A percentile compares a stretch with the other conserved stretches of the same genome.
Conservation (phyloP, 2,113 vertebrate genomes). For the Cheilinus undulatus region DNA sequence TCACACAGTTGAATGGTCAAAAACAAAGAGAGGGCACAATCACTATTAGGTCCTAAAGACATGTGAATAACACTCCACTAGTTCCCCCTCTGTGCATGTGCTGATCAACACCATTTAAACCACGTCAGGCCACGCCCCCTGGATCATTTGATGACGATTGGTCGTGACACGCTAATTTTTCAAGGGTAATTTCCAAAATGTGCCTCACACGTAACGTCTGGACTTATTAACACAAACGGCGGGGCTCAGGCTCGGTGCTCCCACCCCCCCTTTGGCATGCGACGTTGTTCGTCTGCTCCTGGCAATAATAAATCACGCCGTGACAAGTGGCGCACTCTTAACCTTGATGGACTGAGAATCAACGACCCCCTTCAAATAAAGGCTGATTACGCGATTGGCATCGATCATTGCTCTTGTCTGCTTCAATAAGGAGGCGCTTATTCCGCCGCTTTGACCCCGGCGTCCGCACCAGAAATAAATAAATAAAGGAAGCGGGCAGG, state of each 20-base stretch:
- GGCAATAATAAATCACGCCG: conserved; percentile 82
- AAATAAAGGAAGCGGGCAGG: conserved; percentile 16
- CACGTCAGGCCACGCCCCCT: conserved; percentile 55
- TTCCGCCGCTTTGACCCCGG: conserved; percentile 59
- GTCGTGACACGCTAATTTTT: conserved; percentile 79
- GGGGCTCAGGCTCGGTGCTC: conserved; percentile 21
- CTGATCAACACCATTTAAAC: conserved; percentile 59
- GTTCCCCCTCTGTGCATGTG: conserved; percentile 38
- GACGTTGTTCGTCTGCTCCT: conserved; percentile 69
- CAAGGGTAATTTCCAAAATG: conserved; percentile 82
- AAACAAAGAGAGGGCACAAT: conserved; percentile 47
- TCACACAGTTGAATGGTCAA: conserved; percentile 29
- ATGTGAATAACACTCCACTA: conserved; percentile 37
- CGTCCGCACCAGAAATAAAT: conserved; percentile 33
- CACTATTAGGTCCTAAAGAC: conserved; percentile 19
- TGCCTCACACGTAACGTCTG: conserved; percentile 82
- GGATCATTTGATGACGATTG: conserved; percentile 77
- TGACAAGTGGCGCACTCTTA: conserved; percentile 83
- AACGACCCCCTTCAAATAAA: conserved; percentile 80
- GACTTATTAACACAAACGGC: conserved; percentile 78
- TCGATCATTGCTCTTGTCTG: conserved; percentile 79
- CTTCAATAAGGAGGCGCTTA: conserved; percentile 72
- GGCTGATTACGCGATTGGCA: conserved; percentile 78
- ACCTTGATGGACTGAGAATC: conserved; percentile 81
- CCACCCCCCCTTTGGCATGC: conserved; percentile 33